Evolutionary conservation across 2,888 invertebrate genomes (phyloP).

Genomic region (Corbicula japonica): DNA sequence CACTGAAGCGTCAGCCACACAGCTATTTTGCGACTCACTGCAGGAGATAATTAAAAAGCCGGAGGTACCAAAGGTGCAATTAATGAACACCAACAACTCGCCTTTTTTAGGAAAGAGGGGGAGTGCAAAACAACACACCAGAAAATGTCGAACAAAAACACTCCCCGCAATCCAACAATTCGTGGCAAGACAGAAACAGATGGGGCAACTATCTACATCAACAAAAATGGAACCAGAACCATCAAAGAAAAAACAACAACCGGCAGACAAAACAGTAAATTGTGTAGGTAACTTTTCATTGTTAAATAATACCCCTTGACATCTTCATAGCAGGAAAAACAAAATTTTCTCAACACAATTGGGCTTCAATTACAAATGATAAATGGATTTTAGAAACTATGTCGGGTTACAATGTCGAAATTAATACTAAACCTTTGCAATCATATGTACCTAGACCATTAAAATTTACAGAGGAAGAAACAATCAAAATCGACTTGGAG

Average conservation of each 20-base stretch:
- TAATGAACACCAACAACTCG: background rate
- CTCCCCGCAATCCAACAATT: too few relatives aligned
- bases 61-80: background rate
- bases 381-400: slow-evolving; percentile 40
- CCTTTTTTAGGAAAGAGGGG: slow-evolving; percentile 1
- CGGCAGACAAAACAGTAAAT: too few relatives aligned
- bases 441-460: slow-evolving; percentile 9
- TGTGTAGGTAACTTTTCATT: too few relatives aligned
- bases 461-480: slow-evolving; percentile 15
- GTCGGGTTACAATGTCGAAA: slow-evolving; percentile 32
- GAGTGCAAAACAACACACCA: too few relatives aligned
- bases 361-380: slow-evolving; percentile 28
- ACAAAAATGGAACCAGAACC: too few relatives aligned
- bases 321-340: slow-evolving; percentile 1
- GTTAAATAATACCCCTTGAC: too few relatives aligned
- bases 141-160: too few relatives aligned
- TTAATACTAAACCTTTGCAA: slow-evolving; percentile 29
- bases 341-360: slow-evolving; percentile 4
- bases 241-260: too few relatives aligned
- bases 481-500: slow-evolving; percentile 15
- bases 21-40: slow-evolving; percentile 1
- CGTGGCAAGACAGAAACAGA: too few relatives aligned
- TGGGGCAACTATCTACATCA: too few relatives aligned
- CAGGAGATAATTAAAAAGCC: background rate
- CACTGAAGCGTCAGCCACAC: background rate